A percentile compares a stretch with the other conserved stretches of the same genome.
phyloP scores from a whole-genome alignment of 23 tunicate species.

The Ascidia mentula region DNA sequence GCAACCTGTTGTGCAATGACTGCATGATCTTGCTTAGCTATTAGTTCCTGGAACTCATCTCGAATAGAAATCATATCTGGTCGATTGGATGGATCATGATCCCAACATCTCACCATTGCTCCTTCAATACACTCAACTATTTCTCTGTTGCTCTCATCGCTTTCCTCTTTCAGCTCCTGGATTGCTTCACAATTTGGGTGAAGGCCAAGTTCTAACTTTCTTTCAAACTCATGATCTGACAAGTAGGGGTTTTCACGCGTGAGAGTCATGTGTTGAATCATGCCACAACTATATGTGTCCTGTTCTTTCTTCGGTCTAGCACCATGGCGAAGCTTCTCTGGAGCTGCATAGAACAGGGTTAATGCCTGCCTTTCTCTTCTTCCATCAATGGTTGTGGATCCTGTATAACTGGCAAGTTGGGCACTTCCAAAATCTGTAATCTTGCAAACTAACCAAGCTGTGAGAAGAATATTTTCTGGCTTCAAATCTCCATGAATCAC shows the following conservation, averaged over 20 bases:
- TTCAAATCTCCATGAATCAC: slow-evolving; percentile 10
- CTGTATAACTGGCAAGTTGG: background rate
- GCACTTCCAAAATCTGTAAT: slow-evolving; percentile 12
- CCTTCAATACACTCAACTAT: background rate
- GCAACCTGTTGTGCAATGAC: no score
- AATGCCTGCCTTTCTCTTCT: background rate
- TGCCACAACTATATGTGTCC: background rate
- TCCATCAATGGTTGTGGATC: background rate
- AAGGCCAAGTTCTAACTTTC: background rate
- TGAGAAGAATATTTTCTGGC: slow-evolving; percentile 10
- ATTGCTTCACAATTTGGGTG: background rate
- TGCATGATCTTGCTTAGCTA: no score
- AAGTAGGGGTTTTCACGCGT: background rate
- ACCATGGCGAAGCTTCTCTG: background rate
- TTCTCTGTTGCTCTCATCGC: background rate
- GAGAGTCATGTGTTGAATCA: background rate
- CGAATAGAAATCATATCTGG: background rate
- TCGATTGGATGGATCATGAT: background rate
- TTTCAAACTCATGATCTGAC: background rate
- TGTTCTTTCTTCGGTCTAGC: background rate
- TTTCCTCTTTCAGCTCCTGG: background rate
- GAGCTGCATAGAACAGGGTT: slow-evolving; percentile 1
- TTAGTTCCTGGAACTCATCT: background rate
- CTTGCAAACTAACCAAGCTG: background rate
- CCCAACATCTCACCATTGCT: background rate